Base-by-base conservation (phyloP, 2,888 invertebrate species). In the Rhamnusium bicolor region DNA sequence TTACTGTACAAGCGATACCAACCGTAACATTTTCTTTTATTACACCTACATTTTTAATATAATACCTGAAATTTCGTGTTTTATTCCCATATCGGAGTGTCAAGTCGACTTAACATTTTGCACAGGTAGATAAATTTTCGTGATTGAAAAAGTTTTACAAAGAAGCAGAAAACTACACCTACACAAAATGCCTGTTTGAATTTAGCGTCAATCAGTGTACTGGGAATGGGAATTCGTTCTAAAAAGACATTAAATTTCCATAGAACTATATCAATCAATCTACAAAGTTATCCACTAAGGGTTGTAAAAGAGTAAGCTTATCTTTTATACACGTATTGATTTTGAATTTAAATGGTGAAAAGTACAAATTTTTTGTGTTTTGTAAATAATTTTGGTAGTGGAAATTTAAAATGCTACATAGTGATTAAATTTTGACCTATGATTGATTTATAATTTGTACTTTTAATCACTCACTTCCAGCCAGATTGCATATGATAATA, bases 1-100 rank as follows among this genome's bases (percentile, higher is more conserved):
- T 29, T 60, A 68, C 46, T 40, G 65, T 75, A 69, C 63, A 67
- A 67, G 62, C 62, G 29, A 14, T 12, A 58, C 72, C 67, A 68
- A 72, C 72, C 76, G 71, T 72, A 71, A 71, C 72, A 66, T 72
- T 68, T 69, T 70, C 63, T 66, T 76, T 73, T 76, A 29, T 53
- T 53, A 54, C 65, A 49, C 63, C 65, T 27, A 65, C 51, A 14
- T 65, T 65, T 53, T 65, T 54, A 51, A 29, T 14, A 18, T 24
- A 27, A 29, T 24, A 24, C 53, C 32, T 32, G 29, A 47, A 29
- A 16, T 51, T 24, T 49, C 53, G 27, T 14, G 49, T 65, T 53
- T 24, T 32, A 53, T 53, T 65, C 32, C 19, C 10, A 16, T 19
- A n/a, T 53, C 53, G 8, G 54, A 53, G 51, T 29, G 19, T 27